Percentiles rank a stretch among this genome's conserved stretches.
These are phyloP conservation scores for Sciaenops ocellatus DNA, from an alignment of 2,797 vertebrate species.

Conservation along the genomic window DNA sequence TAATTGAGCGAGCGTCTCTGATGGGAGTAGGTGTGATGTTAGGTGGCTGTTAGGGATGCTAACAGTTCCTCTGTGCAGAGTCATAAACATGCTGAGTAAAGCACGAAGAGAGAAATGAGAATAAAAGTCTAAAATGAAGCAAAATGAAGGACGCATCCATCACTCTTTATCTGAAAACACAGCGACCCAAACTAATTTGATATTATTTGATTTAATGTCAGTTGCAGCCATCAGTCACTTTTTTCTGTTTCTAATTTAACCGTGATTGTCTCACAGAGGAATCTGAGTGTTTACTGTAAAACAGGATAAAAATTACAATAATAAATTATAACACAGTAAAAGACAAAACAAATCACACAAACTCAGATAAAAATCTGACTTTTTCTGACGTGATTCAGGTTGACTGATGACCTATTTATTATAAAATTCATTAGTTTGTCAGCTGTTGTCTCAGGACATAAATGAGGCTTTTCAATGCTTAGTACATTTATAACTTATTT, in stretches of 20 bases:
- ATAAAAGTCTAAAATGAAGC: neutral
- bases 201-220: neutral
- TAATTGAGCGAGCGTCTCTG: constrained; percentile 24
- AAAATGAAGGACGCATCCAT: constrained; percentile 1
- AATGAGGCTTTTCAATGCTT: neutral
- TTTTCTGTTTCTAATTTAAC: neutral
- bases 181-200: neutral
- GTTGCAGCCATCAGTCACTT: constrained; percentile 9
- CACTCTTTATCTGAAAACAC: constrained; percentile 18
- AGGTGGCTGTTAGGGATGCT: neutral
- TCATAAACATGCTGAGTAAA: neutral
- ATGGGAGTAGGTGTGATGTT: constrained; percentile 1
- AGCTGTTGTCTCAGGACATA: neutral
- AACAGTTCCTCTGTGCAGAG: neutral
- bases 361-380: neutral
- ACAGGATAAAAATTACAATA: neutral
- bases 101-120: neutral
- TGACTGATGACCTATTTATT: neutral
- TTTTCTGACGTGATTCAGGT: neutral
- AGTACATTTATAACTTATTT: too few relatives aligned
- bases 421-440: too few relatives aligned
- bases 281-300: neutral
- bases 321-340: constrained; percentile 5
- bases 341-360: neutral
- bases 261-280: neutral